Conservation (phyloP, 2,888 invertebrate genomes). For the Tetramorium bicarinatum region DNA sequence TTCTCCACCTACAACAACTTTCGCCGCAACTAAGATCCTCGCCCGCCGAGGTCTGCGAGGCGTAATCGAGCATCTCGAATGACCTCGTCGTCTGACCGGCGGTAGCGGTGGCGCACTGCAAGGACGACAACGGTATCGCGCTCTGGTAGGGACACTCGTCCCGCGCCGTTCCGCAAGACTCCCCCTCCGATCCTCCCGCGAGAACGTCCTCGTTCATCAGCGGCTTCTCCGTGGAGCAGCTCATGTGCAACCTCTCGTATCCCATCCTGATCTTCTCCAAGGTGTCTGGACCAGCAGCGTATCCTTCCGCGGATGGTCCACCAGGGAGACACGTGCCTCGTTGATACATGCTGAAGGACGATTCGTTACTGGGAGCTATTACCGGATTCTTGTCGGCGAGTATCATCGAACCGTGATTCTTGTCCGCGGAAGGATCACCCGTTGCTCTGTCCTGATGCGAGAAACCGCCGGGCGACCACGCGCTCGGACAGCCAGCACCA, state of each 20-base stretch:
- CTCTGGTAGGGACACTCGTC: constrained; percentile 22
- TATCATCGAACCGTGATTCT: constrained; percentile 1
- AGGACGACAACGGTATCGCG: constrained; percentile 8
- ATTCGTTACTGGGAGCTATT: neutral
- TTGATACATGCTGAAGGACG: constrained; percentile 16
- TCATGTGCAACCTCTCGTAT: constrained; percentile 34
- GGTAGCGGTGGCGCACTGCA: constrained; percentile 23
- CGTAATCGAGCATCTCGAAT: constrained; percentile 56
- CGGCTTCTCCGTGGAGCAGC: neutral
- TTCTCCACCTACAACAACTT: constrained; percentile 77
- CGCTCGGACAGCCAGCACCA: constrained; percentile 37
- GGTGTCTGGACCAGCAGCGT: constrained; percentile 37
- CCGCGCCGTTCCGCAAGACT: constrained; percentile 32
- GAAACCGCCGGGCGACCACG: constrained; percentile 58
- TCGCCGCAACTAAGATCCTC: constrained; percentile 76
- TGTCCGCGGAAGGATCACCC: constrained; percentile 12
- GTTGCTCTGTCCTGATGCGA: constrained; percentile 46
- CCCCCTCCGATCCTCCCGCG: neutral
- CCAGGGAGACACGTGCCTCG: constrained; percentile 1
- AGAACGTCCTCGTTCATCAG: constrained; percentile 39
- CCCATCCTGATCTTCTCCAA: constrained; percentile 55
- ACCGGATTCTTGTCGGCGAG: constrained; percentile 3
- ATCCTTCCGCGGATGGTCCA: constrained; percentile 15
- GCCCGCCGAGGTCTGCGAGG: constrained; percentile 45
- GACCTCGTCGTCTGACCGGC: constrained; percentile 21